phyloP scores from a whole-genome alignment of 2,888 invertebrate species.

The Drosophila trichaetosa region DNA sequence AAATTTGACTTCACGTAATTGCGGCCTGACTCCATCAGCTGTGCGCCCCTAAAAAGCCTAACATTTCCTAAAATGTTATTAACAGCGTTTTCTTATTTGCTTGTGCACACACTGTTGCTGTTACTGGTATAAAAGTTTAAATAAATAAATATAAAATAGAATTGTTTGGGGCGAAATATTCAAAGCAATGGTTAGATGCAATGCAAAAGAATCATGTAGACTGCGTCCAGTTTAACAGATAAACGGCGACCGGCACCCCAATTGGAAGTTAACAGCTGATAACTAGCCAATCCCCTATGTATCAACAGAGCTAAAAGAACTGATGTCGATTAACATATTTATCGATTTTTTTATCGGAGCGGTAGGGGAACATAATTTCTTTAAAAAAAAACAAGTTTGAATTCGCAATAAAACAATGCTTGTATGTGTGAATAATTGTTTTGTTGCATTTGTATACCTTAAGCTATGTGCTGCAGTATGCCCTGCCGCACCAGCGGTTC shows the following conservation, averaged over 20 bases:
- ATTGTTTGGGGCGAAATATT: too few relatives aligned
- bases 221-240: background rate
- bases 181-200: background rate
- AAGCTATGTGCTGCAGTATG: slow-evolving; percentile 87
- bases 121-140: background rate
- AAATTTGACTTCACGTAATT: slow-evolving; percentile 62
- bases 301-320: background rate
- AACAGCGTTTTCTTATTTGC: slow-evolving; percentile 7
- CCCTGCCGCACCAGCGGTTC: slow-evolving; percentile 96
- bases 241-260: background rate
- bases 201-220: background rate
- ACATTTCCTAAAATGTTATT: slow-evolving; percentile 22
- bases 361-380: background rate
- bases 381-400: background rate
- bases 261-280: background rate
- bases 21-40: slow-evolving; percentile 56
- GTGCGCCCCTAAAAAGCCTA: slow-evolving; percentile 2
- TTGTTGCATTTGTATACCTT: slow-evolving; percentile 22
- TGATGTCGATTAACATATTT: background rate
- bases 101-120: background rate
- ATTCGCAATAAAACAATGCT: background rate
- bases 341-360: background rate
- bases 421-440: slow-evolving; percentile 17
- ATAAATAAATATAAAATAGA: background rate
- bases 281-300: background rate